Conservation (phyloP, 2,797 vertebrate species). For the Lacerta viridis region DNA sequence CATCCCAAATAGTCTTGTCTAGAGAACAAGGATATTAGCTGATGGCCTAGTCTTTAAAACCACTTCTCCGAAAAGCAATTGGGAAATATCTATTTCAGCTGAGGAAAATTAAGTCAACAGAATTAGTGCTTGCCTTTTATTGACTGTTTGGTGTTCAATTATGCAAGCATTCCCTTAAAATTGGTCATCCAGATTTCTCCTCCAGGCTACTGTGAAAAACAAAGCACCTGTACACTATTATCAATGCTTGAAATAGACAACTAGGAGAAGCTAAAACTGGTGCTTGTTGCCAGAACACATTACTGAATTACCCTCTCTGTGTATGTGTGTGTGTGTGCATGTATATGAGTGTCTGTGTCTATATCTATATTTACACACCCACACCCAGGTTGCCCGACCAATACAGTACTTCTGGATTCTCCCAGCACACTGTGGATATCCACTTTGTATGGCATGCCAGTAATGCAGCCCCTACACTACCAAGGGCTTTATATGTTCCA, state of each 20-base stretch:
- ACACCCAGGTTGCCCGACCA: neutral
- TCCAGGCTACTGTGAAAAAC: neutral
- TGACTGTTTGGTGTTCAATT: constrained; percentile 10
- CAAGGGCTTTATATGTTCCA: neutral
- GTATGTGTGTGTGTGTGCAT: too few relatives aligned
- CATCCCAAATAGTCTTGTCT: constrained; percentile 37
- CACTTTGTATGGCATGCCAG: neutral
- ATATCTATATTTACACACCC: too few relatives aligned
- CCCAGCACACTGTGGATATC: neutral
- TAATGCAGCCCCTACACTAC: constrained; percentile 9
- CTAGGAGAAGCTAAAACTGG: neutral
- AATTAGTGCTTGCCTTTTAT: neutral
- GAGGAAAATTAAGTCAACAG: neutral
- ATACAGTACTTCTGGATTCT: neutral
- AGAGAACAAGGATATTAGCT: neutral
- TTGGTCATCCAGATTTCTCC: neutral
- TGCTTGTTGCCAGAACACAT: neutral
- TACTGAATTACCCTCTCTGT: neutral
- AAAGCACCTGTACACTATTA: neutral
- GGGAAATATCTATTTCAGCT: neutral
- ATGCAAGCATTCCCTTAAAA: constrained; percentile 5
- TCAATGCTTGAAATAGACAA: neutral
- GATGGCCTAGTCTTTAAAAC: neutral
- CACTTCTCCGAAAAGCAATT: neutral
- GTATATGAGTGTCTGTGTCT: neutral